Evolutionary conservation across 2,888 invertebrate genomes (phyloP).

Genomic region (Luffia ferchaultella): DNA sequence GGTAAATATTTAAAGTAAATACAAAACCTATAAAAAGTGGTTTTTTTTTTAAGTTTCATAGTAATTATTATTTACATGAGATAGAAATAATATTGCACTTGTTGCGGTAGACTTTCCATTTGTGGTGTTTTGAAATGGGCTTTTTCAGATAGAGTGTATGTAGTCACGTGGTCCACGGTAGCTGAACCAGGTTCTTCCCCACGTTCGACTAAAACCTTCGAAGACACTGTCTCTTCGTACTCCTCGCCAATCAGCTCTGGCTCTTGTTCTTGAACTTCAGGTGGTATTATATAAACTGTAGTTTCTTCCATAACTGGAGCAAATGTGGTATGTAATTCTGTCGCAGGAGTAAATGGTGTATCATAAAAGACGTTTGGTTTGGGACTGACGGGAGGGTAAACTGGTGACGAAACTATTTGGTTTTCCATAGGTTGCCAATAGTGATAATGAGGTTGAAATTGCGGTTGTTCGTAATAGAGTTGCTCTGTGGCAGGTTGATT

Average conservation of each 20-base stretch:
- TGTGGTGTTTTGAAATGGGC: conserved; percentile 45
- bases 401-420: conserved; percentile 16
- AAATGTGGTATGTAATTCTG: conserved; percentile 28
- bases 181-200: conserved; percentile 43
- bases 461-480: neutral
- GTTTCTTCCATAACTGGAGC: conserved; percentile 25
- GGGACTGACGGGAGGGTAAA: conserved; percentile 33
- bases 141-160: conserved; percentile 47
- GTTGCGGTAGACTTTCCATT: conserved; percentile 43
- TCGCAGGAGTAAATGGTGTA: conserved; percentile 27
- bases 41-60: no score
- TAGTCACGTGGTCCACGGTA: conserved; percentile 49
- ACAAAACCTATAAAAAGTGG: no score
- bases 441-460: conserved; percentile 1
- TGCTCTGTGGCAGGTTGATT: neutral
- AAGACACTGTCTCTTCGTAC: conserved; percentile 45
- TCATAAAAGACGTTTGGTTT: conserved; percentile 39
- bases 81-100: conserved; percentile 50
- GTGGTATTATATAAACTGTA: neutral
- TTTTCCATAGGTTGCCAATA: conserved; percentile 1
- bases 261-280: conserved; percentile 22
- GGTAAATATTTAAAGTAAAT: no score
- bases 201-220: conserved; percentile 40
- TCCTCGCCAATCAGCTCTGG: conserved; percentile 47
- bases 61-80: conserved; percentile 38